A percentile compares a stretch with the other conserved stretches of the same genome.
These are phyloP conservation scores for Eretmochelys imbricata DNA, from an alignment of 2,113 vertebrate species.

Conservation along the genomic window DNA sequence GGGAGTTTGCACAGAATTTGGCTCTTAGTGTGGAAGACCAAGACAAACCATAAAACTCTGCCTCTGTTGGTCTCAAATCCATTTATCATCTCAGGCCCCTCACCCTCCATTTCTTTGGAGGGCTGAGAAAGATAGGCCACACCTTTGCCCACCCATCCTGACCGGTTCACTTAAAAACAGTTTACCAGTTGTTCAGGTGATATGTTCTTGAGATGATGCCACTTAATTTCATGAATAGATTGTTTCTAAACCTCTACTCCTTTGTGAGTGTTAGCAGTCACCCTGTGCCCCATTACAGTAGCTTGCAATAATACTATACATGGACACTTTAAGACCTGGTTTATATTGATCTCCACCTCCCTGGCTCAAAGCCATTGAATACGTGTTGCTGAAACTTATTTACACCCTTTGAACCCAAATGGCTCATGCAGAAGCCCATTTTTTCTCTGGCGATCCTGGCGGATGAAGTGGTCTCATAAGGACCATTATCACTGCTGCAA, in stretches of 20 bases:
- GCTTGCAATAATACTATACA: neutral
- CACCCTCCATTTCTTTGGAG: too few relatives aligned
- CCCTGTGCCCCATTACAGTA: neutral
- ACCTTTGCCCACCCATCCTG: too few relatives aligned
- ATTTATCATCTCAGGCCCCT: too few relatives aligned
- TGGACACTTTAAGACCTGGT: neutral
- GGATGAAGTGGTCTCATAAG: neutral
- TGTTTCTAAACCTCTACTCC: neutral
- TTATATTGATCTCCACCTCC: neutral
- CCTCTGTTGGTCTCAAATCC: neutral
- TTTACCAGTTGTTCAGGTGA: neutral
- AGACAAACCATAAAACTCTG: too few relatives aligned
- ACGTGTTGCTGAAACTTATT: neutral
- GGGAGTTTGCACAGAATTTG: neutral
- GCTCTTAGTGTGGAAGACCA: neutral
- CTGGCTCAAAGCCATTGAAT: neutral
- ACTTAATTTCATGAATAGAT: neutral
- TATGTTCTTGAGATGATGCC: neutral
- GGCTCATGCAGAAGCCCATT: neutral
- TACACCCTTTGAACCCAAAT: neutral
- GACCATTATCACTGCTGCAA: neutral
- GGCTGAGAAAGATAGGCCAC: too few relatives aligned
- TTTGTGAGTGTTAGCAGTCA: neutral
- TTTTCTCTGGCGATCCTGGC: neutral
- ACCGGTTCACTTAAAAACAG: accelerated